Evolutionary conservation across 2,797 vertebrate species (phyloP).

Genomic region (Yasuhikotakia modesta): DNA sequence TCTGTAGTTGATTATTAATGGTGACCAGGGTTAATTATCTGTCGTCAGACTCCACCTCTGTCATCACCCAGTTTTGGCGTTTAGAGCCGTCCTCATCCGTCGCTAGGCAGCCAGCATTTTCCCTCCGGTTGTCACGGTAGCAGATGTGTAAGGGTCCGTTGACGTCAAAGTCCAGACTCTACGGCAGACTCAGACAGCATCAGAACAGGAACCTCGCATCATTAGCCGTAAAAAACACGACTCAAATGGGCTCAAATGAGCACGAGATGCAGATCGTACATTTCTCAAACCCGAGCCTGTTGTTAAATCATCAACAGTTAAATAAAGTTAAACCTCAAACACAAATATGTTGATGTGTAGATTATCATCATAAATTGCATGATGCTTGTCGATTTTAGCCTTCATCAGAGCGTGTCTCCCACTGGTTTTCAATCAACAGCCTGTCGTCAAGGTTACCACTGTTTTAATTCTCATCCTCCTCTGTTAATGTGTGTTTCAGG

Average conservation of each 20-base stretch:
- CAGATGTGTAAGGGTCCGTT: constrained; percentile 52
- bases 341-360: background rate
- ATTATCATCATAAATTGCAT: background rate
- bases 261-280: too few relatives aligned
- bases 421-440: constrained; percentile 37
- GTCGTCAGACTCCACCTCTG: constrained; percentile 43
- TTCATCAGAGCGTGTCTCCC: background rate
- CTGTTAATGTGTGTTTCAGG: constrained; percentile 65
- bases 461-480: constrained; percentile 33
- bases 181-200: constrained; percentile 13
- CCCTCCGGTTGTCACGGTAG: constrained; percentile 68
- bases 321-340: background rate
- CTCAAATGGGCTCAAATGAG: background rate
- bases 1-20: constrained; percentile 46
- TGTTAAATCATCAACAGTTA: background rate
- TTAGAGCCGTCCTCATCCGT: constrained; percentile 64
- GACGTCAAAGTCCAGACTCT: constrained; percentile 48
- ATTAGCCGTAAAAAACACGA: constrained; percentile 9
- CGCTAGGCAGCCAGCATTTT: constrained; percentile 71
- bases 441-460: constrained; percentile 44
- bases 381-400: background rate
- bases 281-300: background rate
- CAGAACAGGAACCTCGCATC: constrained; percentile 7
- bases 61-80: constrained; percentile 56
- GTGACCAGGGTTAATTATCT: constrained; percentile 29